phyloP scores from a whole-genome alignment of 1,140 invertebrate genomes.

The Drosophila micromelanica region DNA sequence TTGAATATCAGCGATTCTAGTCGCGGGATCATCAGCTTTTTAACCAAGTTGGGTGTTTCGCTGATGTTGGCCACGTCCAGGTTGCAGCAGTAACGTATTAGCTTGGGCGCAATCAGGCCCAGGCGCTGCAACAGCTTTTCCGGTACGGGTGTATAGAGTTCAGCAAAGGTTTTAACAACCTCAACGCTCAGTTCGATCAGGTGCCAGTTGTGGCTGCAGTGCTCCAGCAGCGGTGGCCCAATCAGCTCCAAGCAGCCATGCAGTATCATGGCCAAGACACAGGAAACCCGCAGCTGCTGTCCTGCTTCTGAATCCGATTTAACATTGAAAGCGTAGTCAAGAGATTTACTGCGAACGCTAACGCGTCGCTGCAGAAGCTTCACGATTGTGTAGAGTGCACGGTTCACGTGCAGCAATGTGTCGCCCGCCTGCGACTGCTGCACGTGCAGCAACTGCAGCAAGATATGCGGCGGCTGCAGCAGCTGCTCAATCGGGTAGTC shows the following conservation, averaged over 20 bases:
- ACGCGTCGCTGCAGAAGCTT: constrained; percentile 44
- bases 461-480: constrained; percentile 68
- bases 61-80: neutral
- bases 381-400: constrained; percentile 19
- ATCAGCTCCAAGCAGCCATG: constrained; percentile 24
- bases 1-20: constrained; percentile 51
- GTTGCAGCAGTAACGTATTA: constrained; percentile 23
- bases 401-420: constrained; percentile 34
- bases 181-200: constrained; percentile 41
- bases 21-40: constrained; percentile 40
- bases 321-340: constrained; percentile 10
- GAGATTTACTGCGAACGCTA: constrained; percentile 7
- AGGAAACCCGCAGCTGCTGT: constrained; percentile 39
- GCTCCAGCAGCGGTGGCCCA: constrained; percentile 1
- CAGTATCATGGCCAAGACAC: constrained; percentile 37
- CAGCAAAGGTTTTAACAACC: constrained; percentile 14
- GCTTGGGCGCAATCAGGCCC: neutral
- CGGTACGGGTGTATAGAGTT: neutral
- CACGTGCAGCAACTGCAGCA: constrained; percentile 57
- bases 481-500: constrained; percentile 79
- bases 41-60: constrained; percentile 7
- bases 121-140: neutral
- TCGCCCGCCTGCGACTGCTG: constrained; percentile 18
- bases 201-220: constrained; percentile 42
- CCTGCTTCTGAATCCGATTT: neutral